A percentile compares a stretch with the other conserved stretches of the same genome.
Conservation (phyloP, 2,888 invertebrate species). For the Nudaria mundana region DNA sequence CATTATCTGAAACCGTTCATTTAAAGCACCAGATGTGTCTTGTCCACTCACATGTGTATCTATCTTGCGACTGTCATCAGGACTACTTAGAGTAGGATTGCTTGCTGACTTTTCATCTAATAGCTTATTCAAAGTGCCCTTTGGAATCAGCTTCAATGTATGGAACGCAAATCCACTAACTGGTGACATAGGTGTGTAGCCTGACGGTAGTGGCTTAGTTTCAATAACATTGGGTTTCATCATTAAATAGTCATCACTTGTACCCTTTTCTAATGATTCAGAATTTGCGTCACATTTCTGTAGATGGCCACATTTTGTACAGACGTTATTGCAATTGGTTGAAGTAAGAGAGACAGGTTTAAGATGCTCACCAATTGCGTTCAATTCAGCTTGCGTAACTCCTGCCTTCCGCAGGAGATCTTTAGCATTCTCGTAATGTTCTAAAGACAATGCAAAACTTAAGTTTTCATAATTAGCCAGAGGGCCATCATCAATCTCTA, state of each 20-base stretch:
- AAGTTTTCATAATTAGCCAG: slow-evolving; percentile 86
- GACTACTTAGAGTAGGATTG: slow-evolving; percentile 83
- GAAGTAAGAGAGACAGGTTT: slow-evolving; percentile 44
- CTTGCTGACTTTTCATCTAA: slow-evolving; percentile 84
- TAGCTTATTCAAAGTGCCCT: slow-evolving; percentile 48
- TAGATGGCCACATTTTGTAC: slow-evolving; percentile 83
- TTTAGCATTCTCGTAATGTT: slow-evolving; percentile 90
- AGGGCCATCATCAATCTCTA: slow-evolving; percentile 68
- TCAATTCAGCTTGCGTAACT: slow-evolving; percentile 75
- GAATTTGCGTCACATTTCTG: slow-evolving; percentile 15
- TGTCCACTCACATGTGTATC: slow-evolving; percentile 4
- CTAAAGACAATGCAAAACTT: slow-evolving; percentile 88
- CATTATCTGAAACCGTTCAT: slow-evolving; percentile 34
- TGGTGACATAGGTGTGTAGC: slow-evolving; percentile 89
- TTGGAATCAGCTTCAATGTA: slow-evolving; percentile 58
- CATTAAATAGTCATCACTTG: slow-evolving; percentile 83
- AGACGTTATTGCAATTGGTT: slow-evolving; percentile 54
- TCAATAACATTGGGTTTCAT: slow-evolving; percentile 82
- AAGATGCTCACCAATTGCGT: slow-evolving; percentile 60
- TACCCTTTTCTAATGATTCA: slow-evolving; percentile 13
- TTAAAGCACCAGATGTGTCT: slow-evolving; percentile 14
- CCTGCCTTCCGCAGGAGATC: slow-evolving; percentile 82
- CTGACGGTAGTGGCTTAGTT: slow-evolving; percentile 57
- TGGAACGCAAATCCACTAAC: slow-evolving; percentile 73
- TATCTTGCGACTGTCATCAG: slow-evolving; percentile 29